Evolutionary conservation across 2,888 invertebrate species (phyloP).

Genomic region (Oeneis ivallda): DNA sequence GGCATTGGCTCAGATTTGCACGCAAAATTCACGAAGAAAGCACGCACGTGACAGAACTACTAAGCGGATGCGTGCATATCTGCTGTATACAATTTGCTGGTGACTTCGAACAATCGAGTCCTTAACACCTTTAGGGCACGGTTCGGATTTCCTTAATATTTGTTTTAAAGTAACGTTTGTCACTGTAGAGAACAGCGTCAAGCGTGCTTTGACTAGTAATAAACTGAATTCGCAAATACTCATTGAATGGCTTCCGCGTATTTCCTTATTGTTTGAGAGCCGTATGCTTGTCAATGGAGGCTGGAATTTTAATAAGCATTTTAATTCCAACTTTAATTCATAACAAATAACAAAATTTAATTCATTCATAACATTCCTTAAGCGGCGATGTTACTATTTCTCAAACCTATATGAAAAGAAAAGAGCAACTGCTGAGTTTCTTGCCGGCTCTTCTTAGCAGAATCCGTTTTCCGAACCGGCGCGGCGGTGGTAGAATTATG

Average conservation of each 20-base stretch:
- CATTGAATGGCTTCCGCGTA: constrained; percentile 73
- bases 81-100: constrained; percentile 42
- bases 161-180: constrained; percentile 50
- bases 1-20: constrained; percentile 69
- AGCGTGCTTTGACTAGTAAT: constrained; percentile 67
- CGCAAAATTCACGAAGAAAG: constrained; percentile 79
- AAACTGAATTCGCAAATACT: constrained; percentile 71
- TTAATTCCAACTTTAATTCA: constrained; percentile 43
- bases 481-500: too few species aligned
- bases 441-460: too few species aligned
- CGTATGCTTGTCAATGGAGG: constrained; percentile 69
- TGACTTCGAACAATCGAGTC: constrained; percentile 38
- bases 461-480: too few species aligned
- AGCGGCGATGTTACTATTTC: constrained; percentile 31
- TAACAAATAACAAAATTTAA: too few species aligned
- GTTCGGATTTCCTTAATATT: constrained; percentile 50
- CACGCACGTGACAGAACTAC: constrained; percentile 73
- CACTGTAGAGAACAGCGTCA: constrained; percentile 67
- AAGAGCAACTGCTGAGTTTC: too few species aligned
- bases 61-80: constrained; percentile 57
- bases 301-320: constrained; percentile 64
- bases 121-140: constrained; percentile 51
- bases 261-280: constrained; percentile 73
- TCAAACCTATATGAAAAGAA: not conserved
- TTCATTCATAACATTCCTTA: too few species aligned